These are phyloP conservation scores for Heliopora coerulea DNA, from an alignment of 92 coral and sea anemone species.

Conservation along the genomic window DNA sequence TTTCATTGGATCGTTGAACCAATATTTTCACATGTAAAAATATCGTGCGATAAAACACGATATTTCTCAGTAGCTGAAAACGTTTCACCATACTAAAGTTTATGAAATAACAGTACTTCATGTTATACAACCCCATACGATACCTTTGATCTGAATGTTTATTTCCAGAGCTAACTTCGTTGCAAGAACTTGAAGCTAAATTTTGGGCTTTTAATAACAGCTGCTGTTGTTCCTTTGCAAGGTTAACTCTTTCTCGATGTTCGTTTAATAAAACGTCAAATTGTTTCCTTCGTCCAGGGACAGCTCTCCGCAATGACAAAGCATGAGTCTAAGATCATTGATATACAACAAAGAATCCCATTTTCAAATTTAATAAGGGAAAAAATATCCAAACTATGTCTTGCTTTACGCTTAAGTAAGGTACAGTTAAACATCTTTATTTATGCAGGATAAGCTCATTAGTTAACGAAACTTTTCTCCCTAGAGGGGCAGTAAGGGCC, in stretches of 20 bases:
- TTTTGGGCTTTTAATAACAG: slow-evolving; percentile 63
- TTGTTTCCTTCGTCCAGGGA: slow-evolving; percentile 83
- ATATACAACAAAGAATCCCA: too few species aligned
- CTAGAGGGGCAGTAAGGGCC: too few species aligned
- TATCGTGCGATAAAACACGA: too few species aligned
- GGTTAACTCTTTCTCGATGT: slow-evolving; percentile 90
- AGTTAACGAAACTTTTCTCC: too few species aligned
- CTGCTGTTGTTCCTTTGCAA: slow-evolving; percentile 84
- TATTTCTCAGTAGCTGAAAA: too few species aligned
- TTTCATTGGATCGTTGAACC: too few species aligned
- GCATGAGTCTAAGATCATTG: slow-evolving; percentile 99
- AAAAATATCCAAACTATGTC: too few species aligned
- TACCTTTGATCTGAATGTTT: slow-evolving; percentile 37
- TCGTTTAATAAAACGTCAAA: slow-evolving; percentile 85
- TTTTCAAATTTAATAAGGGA: too few species aligned
- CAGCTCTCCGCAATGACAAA: slow-evolving; percentile 86
- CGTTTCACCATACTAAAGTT: neutral
- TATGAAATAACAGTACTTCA: neutral
- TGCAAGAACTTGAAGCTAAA: slow-evolving; percentile 15
- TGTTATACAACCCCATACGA: neutral
- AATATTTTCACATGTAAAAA: too few species aligned
- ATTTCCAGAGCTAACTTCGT: slow-evolving; percentile 3
- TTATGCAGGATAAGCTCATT: too few species aligned
- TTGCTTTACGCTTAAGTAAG: too few species aligned
- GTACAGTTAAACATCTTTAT: too few species aligned